Conservation (phyloP, 2,113 vertebrate genomes). For the Sinosuthora webbiana region DNA sequence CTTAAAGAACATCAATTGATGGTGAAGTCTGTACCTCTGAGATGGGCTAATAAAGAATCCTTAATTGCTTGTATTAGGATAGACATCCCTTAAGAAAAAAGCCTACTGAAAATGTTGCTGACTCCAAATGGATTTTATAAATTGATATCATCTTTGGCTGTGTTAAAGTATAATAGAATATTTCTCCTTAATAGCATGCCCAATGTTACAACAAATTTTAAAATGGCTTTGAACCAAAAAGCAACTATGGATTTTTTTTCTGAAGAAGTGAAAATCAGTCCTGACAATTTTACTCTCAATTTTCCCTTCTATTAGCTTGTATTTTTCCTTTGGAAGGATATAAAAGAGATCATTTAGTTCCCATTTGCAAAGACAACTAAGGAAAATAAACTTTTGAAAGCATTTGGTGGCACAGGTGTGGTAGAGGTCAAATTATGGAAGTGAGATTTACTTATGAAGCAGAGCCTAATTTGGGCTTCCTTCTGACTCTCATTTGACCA, state of each 20-base stretch:
- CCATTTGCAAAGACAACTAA: neutral
- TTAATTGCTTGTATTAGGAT: slow-evolving; percentile 11
- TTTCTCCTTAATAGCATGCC: slow-evolving; percentile 12
- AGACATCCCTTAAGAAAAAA: slow-evolving; percentile 5
- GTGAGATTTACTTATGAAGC: neutral
- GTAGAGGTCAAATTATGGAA: neutral
- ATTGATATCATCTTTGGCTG: slow-evolving; percentile 27
- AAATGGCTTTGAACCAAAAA: slow-evolving; percentile 27
- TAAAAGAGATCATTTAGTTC: neutral
- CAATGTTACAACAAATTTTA: neutral
- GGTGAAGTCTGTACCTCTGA: neutral
- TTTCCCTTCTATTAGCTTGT: neutral
- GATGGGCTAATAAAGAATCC: neutral
- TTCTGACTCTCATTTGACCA: neutral
- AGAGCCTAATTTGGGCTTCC: neutral
- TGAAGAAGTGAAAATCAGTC: neutral
- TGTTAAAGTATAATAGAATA: neutral
- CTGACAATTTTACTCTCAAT: neutral
- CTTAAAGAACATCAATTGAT: neutral
- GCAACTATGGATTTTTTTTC: neutral
- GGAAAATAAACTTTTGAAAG: neutral
- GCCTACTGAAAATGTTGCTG: slow-evolving; percentile 9
- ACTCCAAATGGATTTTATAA: slow-evolving; percentile 21
- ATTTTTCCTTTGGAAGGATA: neutral
- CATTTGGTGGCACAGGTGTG: neutral